Evolutionary conservation across 2,113 vertebrate species (phyloP).

Genomic region (Anoura caudifer): DNA sequence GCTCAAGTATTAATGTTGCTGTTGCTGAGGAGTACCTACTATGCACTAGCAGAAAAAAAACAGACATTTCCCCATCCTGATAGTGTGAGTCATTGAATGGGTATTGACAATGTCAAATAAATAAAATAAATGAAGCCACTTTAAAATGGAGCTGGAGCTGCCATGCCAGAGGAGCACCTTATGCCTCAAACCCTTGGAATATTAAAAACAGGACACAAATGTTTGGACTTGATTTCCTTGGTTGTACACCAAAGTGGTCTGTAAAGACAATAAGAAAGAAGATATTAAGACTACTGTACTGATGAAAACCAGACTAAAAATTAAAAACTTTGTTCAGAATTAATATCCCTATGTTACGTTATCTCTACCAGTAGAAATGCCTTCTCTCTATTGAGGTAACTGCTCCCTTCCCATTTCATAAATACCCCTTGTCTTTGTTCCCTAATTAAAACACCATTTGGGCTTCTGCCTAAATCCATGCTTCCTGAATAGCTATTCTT

Average conservation of each 20-base stretch:
- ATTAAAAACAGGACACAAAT: neutral
- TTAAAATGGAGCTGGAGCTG: neutral
- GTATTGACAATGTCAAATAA: neutral
- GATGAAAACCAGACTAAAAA: neutral
- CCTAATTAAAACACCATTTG: neutral
- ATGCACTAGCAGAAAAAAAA: neutral
- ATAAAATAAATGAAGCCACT: neutral
- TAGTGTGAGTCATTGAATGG: neutral
- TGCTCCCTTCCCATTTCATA: neutral
- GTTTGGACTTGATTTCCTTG: neutral
- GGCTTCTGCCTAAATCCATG: neutral
- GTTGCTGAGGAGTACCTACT: neutral
- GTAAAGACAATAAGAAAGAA: neutral
- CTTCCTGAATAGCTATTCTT: neutral
- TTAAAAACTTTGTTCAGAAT: neutral
- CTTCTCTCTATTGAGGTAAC: neutral
- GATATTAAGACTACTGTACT: neutral
- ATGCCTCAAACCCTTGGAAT: neutral
- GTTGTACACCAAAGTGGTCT: neutral
- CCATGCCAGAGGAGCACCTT: neutral
- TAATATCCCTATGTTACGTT: neutral
- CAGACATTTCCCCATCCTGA: neutral
- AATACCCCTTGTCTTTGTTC: neutral
- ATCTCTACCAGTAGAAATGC: neutral
- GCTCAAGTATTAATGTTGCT: neutral